These are phyloP conservation scores for Craterocephalus amniculus DNA, from an alignment of 2,797 vertebrate species.

Conservation along the genomic window DNA sequence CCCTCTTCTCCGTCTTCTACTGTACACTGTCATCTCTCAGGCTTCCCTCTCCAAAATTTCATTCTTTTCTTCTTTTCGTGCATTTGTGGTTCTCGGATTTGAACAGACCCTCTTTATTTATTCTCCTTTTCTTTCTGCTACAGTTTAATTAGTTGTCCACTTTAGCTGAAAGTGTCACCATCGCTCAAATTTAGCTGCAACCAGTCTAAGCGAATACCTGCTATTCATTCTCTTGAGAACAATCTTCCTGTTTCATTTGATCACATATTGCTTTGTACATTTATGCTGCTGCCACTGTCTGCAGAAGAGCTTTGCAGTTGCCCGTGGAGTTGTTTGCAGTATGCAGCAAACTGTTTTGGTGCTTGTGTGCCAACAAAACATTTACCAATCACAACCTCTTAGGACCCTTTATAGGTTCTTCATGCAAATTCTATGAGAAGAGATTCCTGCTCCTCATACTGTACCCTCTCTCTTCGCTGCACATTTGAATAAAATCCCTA, in stretches of 20 bases:
- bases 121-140: constrained; percentile 3
- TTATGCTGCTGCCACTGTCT: background rate
- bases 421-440: background rate
- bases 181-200: constrained; percentile 26
- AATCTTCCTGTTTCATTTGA: constrained; percentile 1
- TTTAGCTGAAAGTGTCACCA: constrained; percentile 25
- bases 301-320: background rate
- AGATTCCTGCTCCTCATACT: background rate
- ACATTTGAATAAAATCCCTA: background rate
- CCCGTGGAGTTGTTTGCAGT: background rate
- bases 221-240: background rate
- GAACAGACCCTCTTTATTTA: background rate
- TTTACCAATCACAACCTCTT: background rate
- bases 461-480: too few relatives aligned
- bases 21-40: constrained; percentile 10
- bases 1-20: constrained; percentile 14
- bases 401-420: background rate
- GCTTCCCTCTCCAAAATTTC: constrained; percentile 18
- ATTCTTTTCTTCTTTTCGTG: background rate
- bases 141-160: constrained; percentile 30
- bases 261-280: background rate
- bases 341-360: background rate
- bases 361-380: background rate
- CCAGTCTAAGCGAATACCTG: constrained; percentile 18
- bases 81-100: constrained; percentile 9